Base-by-base conservation (phyloP, 37 sponge, comb jelly and placozoan species). In the Crambe crambe region DNA sequence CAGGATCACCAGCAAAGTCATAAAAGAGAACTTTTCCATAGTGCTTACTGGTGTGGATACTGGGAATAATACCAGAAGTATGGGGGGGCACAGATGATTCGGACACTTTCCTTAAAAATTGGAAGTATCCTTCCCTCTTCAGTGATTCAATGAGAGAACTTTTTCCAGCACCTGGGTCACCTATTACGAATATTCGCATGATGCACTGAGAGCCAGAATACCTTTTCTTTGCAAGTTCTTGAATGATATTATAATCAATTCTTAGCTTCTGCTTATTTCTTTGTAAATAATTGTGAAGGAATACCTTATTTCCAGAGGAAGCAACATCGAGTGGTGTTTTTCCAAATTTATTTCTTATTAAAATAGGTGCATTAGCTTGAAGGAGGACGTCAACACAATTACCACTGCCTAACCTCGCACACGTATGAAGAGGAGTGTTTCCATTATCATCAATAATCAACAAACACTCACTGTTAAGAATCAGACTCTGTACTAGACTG, bases 1-100 rank as follows among this genome's bases (percentile, higher is more conserved):
- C 80, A 0, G 34, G 68, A 27, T 85, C 70, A 21, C 86, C 86
- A 63, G 86, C 86, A 78, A 85, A 85, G 59, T 85, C 86, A 77
- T 70, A 77, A 35, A 79, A 78, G 51, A 85, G 10, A 31, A 79
- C 37, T 22, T 54, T 58, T 23, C 78, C 85, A 78, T 58, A 64
- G 26, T 79, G 31, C 42, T 21, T 61, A 36, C 74, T 72, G 5
- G 26, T 27, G 32, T 61, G 39, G 37, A 72, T 21, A 37, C 59
- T 37, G 21, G 86, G 79, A 44, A 78, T 43, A 37, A 85, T 78
- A 8, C 86, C 86, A 85, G 79, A 73, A 8, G 86, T 85, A 34
- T 68, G 79, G 36, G 73, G 66, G 22, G 54, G 70, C 5, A 63
- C 73, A 42, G 73, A 44, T 8, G 58, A 40, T 76, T 73, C 54